A percentile compares a stretch with the other conserved stretches of the same genome.
Evolutionary conservation across 2,888 invertebrate genomes (phyloP).

Genomic region (Podabrus alpinus): DNA sequence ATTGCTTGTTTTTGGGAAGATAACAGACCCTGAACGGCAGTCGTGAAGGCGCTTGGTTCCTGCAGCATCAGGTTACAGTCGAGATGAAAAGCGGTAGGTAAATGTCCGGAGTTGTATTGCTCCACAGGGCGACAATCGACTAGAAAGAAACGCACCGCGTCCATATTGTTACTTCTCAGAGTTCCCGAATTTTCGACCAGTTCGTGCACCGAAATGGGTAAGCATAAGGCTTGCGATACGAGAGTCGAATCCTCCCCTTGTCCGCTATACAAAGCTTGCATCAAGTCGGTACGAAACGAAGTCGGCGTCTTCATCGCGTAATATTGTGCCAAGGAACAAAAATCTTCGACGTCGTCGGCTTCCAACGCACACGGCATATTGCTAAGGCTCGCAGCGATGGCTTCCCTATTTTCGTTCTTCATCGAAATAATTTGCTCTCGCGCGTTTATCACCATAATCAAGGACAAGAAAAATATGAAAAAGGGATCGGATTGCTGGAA

Average conservation of each 20-base stretch:
- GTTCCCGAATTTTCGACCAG: slow-evolving; percentile 55
- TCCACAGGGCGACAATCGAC: slow-evolving; percentile 97
- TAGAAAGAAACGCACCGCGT: slow-evolving; percentile 82
- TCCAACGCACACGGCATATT: slow-evolving; percentile 86
- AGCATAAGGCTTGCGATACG: slow-evolving; percentile 85
- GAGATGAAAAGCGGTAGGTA: slow-evolving; percentile 96
- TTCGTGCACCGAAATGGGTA: slow-evolving; percentile 95
- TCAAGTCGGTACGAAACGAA: slow-evolving; percentile 85
- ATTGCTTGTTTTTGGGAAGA: slow-evolving; percentile 87
- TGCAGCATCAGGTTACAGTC: slow-evolving; percentile 97
- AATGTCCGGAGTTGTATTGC: slow-evolving; percentile 95
- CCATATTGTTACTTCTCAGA: slow-evolving; percentile 55
- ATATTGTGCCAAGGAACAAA: slow-evolving; percentile 95
- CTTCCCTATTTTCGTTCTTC: slow-evolving; percentile 71
- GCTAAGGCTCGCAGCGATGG: slow-evolving; percentile 69
- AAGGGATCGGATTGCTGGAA: slow-evolving; percentile 96
- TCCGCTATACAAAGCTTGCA: slow-evolving; percentile 63
- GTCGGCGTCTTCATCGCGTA: slow-evolving; percentile 92
- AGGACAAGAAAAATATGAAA: slow-evolving; percentile 90
- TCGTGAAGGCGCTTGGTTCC: slow-evolving; percentile 92
- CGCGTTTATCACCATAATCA: slow-evolving; percentile 95
- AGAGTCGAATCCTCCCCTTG: slow-evolving; percentile 39
- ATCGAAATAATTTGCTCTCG: slow-evolving; percentile 81
- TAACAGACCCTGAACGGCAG: slow-evolving; percentile 89
- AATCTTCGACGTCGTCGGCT: slow-evolving; percentile 94